Evolutionary conservation across 2,797 vertebrate genomes (phyloP).

Genomic region (Moxostoma hubbsi): DNA sequence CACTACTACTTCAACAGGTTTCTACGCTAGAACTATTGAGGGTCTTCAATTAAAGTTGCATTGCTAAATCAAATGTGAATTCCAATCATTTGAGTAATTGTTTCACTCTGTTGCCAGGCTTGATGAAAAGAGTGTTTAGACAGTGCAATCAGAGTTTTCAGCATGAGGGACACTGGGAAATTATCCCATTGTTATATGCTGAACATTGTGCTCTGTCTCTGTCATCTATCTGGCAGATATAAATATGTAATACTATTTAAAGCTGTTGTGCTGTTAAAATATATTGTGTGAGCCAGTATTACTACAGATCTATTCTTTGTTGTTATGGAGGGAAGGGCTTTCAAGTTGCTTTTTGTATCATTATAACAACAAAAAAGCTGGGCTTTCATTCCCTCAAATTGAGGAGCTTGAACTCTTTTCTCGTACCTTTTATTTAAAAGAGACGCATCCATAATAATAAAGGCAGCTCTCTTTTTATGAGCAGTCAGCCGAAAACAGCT

Average conservation of each 20-base stretch:
- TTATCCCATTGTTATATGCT: slow-evolving; percentile 70
- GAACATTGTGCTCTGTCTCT: slow-evolving; percentile 69
- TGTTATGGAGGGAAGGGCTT: slow-evolving; percentile 64
- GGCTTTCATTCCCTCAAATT: slow-evolving; percentile 48
- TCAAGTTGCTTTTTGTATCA: slow-evolving; percentile 68
- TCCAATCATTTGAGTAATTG: slow-evolving; percentile 72
- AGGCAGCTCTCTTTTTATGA: slow-evolving; percentile 40
- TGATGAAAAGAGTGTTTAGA: slow-evolving; percentile 76
- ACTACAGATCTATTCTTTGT: slow-evolving; percentile 66
- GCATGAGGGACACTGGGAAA: slow-evolving; percentile 67
- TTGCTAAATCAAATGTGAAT: slow-evolving; percentile 78
- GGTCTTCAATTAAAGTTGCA: slow-evolving; percentile 67
- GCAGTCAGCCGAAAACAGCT: slow-evolving; percentile 46
- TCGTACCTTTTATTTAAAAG: slow-evolving; percentile 53
- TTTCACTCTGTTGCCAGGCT: slow-evolving; percentile 63
- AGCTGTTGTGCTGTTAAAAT: slow-evolving; percentile 64
- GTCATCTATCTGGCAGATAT: slow-evolving; percentile 79
- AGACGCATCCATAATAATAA: slow-evolving; percentile 53
- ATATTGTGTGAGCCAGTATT: slow-evolving; percentile 72
- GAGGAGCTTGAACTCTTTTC: slow-evolving; percentile 54
- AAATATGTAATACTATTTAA: slow-evolving; percentile 84
- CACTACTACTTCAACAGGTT: slow-evolving; percentile 50
- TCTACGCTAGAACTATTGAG: slow-evolving; percentile 61
- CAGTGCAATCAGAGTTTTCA: slow-evolving; percentile 74
- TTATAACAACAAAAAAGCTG: slow-evolving; percentile 61